Evolutionary conservation across 2,113 vertebrate species (phyloP).

Genomic region (Dipodomys ordii): DNA sequence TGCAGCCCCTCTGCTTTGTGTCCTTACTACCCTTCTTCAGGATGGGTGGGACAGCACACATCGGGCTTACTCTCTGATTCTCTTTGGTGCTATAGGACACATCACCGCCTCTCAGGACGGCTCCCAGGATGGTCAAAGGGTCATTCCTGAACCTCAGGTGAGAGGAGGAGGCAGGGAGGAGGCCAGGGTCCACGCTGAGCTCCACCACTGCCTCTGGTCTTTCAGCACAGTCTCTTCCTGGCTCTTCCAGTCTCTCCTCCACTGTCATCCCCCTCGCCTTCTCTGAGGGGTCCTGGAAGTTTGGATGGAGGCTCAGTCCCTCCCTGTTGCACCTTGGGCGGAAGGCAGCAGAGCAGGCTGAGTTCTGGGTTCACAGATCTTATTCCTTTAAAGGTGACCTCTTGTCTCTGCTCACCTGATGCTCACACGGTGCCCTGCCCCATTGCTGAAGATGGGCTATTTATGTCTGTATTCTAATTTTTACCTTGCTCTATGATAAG

Average conservation of each 20-base stretch:
- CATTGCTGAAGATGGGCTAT: not conserved
- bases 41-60: not conserved
- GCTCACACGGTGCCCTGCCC: accelerated
- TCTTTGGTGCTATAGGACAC: constrained; percentile 74
- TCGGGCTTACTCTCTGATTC: not conserved
- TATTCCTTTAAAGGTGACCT: not conserved
- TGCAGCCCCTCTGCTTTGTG: too few species aligned
- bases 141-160: constrained; percentile 75
- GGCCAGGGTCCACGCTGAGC: accelerated
- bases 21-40: not conserved
- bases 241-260: too few species aligned
- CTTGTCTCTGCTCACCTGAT: not conserved
- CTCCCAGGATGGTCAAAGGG: not conserved
- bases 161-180: not conserved
- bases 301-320: not conserved
- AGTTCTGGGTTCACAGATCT: not conserved
- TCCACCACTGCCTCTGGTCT: accelerated
- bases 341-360: not conserved
- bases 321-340: accelerated
- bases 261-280: not conserved
- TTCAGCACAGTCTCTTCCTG: not conserved
- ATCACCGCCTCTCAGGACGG: not conserved
- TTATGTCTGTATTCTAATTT: not conserved
- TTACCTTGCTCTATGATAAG: not conserved
- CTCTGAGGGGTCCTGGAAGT: accelerated